These are phyloP conservation scores for Boulengeromyrus knoepffleri DNA, from an alignment of 2,113 vertebrate genomes.

Conservation along the genomic window DNA sequence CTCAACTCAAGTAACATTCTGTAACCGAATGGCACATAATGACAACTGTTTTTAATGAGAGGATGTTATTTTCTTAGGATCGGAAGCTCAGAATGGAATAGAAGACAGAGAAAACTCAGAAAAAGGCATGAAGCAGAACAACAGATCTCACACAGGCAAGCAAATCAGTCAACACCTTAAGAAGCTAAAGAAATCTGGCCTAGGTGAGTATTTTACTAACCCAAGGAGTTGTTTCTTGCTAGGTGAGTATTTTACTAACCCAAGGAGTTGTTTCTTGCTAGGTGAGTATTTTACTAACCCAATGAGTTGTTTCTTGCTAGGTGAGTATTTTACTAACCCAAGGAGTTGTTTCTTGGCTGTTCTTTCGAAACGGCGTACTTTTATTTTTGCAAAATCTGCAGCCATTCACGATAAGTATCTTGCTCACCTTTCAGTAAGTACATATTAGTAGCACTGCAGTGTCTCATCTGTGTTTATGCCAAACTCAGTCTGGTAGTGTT, in stretches of 20 bases:
- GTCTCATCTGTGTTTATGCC: neutral
- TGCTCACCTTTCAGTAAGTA: neutral
- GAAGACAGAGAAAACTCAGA: constrained; percentile 64
- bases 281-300: constrained; percentile 54
- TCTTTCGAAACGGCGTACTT: neutral
- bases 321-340: too few relatives aligned
- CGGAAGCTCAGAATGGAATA: constrained; percentile 70
- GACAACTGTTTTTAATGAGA: neutral
- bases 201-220: constrained; percentile 58
- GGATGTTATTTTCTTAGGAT: constrained; percentile 59
- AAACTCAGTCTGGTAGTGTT: neutral
- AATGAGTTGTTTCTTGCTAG: neutral
- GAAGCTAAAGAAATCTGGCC: constrained; percentile 76
- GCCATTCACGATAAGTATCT: neutral
- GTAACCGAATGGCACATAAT: neutral
- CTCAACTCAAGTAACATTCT: neutral
- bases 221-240: neutral
- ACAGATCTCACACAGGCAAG: constrained; percentile 73
- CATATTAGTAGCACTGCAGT: neutral
- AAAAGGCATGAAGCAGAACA: constrained; percentile 76
- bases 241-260: too few relatives aligned
- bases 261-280: constrained; percentile 37
- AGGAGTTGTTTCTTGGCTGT: neutral
- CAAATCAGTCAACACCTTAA: constrained; percentile 77
- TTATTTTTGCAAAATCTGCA: neutral